Evolutionary conservation across 2,797 vertebrate species (phyloP).

Genomic region (Tinamus major): DNA sequence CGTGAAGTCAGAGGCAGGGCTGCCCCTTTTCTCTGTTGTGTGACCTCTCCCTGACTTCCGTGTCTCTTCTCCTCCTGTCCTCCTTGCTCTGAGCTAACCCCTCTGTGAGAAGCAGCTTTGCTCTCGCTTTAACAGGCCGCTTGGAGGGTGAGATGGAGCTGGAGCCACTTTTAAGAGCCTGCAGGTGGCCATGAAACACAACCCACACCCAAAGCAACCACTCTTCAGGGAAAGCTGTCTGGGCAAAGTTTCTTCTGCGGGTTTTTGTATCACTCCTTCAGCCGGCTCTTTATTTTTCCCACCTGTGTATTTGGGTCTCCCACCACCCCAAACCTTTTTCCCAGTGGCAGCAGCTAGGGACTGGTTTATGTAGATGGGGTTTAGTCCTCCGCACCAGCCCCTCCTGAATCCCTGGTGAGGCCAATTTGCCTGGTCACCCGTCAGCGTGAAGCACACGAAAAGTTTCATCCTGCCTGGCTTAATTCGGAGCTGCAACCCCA

Average conservation of each 20-base stretch:
- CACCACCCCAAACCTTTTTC: conserved; percentile 1
- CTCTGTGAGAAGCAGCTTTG: neutral
- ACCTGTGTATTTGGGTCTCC: neutral
- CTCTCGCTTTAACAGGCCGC: neutral
- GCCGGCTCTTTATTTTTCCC: neutral
- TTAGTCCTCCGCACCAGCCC: neutral
- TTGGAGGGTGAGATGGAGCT: neutral
- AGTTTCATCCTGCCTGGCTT: conserved; percentile 39
- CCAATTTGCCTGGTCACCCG: conserved; percentile 8
- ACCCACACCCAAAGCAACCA: neutral
- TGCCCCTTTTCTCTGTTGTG: conserved; percentile 7
- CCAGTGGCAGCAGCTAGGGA: conserved; percentile 39
- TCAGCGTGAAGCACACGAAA: conserved; percentile 40
- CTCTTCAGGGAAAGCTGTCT: neutral
- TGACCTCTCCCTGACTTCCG: neutral
- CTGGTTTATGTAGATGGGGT: neutral
- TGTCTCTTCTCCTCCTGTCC: neutral
- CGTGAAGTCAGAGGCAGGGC: neutral
- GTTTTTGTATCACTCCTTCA: neutral
- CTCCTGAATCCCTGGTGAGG: neutral
- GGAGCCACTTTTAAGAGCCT: neutral
- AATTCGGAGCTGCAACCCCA: conserved; percentile 35
- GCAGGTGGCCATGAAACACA: neutral
- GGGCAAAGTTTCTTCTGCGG: neutral
- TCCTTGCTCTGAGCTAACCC: neutral